Conservation (phyloP, 2,888 invertebrate species). For the Cryptophagus acutangulus region DNA sequence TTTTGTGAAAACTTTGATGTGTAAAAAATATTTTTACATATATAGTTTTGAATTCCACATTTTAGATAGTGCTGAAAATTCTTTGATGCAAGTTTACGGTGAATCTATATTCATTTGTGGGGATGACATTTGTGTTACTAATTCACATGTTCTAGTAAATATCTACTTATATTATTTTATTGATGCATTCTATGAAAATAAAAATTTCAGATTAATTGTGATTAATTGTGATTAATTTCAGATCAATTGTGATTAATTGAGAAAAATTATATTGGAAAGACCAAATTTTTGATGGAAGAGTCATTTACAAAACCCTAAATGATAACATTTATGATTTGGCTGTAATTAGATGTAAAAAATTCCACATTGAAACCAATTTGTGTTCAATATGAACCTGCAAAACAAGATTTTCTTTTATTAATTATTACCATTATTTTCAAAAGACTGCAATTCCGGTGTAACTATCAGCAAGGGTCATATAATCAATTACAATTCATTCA, state of each 20-base stretch:
- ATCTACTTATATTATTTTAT: too few species aligned
- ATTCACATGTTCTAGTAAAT: conserved; percentile 57
- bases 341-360: too few species aligned
- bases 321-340: conserved; percentile 52
- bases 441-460: conserved; percentile 47
- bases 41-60: too few species aligned
- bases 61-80: too few species aligned
- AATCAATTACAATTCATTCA: conserved; percentile 52
- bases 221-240: conserved; percentile 10
- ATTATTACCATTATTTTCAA: conserved; percentile 56
- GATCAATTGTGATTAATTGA: conserved; percentile 2
- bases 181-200: too few species aligned
- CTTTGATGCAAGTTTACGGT: conserved; percentile 56
- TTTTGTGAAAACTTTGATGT: too few species aligned
- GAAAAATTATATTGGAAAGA: conserved; percentile 15
- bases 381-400: too few species aligned
- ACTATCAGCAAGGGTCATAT: conserved; percentile 57
- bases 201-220: too few species aligned
- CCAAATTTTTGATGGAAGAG: conserved; percentile 39
- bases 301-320: conserved; percentile 49
- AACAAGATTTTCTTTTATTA: too few species aligned
- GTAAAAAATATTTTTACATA: too few species aligned
- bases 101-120: too few species aligned
- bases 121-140: conserved; percentile 56
- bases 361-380: too few species aligned